A percentile compares a stretch with the other conserved stretches of the same genome.
Conservation (phyloP, 2,888 invertebrate genomes). For the Germaria angustata region DNA sequence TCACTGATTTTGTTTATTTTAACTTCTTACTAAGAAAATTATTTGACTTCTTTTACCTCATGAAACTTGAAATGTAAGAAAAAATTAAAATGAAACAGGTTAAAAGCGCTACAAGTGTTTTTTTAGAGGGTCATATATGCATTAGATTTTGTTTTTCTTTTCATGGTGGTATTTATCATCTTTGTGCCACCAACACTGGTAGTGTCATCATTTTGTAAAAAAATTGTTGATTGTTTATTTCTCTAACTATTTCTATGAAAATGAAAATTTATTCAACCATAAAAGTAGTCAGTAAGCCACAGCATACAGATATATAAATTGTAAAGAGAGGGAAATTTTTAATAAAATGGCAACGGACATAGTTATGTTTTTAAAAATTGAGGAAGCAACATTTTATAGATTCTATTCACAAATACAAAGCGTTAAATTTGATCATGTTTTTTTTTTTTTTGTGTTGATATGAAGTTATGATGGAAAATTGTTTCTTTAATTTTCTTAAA, state of each 20-base stretch:
- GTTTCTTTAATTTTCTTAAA: not conserved
- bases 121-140: slow-evolving; percentile 58
- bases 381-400: slow-evolving; percentile 9
- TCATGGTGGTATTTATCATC: not conserved
- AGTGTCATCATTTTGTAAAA: slow-evolving; percentile 28
- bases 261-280: slow-evolving; percentile 53
- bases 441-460: not conserved
- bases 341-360: not conserved
- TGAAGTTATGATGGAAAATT: not conserved
- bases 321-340: slow-evolving; percentile 25
- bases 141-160: not conserved
- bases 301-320: slow-evolving; percentile 4
- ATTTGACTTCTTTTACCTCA: slow-evolving; percentile 46
- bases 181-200: slow-evolving; percentile 29
- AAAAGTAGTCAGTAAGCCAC: slow-evolving; percentile 50
- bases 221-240: not conserved
- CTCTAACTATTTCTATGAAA: not conserved
- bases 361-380: not conserved
- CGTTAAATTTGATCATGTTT: not conserved
- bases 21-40: slow-evolving; percentile 42
- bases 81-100: slow-evolving; percentile 44
- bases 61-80: slow-evolving; percentile 18
- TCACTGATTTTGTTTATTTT: slow-evolving; percentile 54
- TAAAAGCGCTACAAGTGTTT: slow-evolving; percentile 46
- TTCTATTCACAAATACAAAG: not conserved